Conservation (phyloP, 2,113 vertebrate species). For the Syngnathus scovelli region DNA sequence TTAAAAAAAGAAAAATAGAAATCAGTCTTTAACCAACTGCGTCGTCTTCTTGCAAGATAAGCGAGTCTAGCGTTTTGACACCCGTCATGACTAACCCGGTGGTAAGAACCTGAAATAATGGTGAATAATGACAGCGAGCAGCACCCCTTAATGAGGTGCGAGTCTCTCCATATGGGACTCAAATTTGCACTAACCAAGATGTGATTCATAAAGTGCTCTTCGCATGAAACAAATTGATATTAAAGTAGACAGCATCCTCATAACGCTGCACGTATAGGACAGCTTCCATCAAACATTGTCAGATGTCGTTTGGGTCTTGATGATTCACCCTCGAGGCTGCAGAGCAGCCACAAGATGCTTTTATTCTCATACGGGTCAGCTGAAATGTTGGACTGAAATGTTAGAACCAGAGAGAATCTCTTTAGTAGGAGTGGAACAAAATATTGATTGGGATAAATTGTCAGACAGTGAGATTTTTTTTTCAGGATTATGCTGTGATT, state of each 20-base stretch:
- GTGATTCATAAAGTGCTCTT: background rate
- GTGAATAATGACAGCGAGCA: background rate
- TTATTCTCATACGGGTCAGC: constrained; percentile 36
- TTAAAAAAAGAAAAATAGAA: background rate
- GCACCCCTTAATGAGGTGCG: background rate
- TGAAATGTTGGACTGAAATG: constrained; percentile 41
- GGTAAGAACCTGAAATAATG: background rate
- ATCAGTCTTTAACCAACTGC: background rate
- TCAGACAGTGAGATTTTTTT: constrained; percentile 20
- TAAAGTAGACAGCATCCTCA: constrained; percentile 11
- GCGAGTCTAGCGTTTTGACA: background rate
- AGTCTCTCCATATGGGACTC: background rate
- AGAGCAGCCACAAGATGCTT: constrained; percentile 34
- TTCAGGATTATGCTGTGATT: background rate
- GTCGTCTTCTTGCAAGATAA: background rate
- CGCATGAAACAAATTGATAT: constrained; percentile 16
- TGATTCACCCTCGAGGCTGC: constrained; percentile 34
- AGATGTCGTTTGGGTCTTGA: constrained; percentile 39
- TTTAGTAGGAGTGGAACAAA: background rate
- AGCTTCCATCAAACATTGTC: constrained; percentile 33
- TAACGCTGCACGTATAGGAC: constrained; percentile 15
- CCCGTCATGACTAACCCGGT: background rate
- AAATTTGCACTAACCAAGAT: background rate
- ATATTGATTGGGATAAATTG: background rate
- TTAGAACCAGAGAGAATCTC: constrained; percentile 26